phyloP scores from a whole-genome alignment of 1,140 invertebrate species.

The Drosophila oshimai region DNA sequence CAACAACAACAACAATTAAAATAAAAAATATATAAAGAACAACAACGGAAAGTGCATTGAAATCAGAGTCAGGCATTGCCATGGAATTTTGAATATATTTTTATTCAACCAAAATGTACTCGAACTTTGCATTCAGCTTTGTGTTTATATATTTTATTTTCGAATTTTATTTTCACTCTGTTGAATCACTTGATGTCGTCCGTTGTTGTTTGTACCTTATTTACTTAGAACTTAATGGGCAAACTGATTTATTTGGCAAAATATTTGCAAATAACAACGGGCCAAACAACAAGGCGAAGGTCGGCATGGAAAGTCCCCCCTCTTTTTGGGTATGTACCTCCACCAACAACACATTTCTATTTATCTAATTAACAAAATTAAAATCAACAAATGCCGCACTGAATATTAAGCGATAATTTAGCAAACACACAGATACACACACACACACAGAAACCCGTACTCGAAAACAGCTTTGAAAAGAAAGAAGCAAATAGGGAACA shows the following conservation, averaged over 20 bases:
- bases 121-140: slow-evolving; percentile 43
- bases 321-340: too few relatives aligned
- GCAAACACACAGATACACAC: slow-evolving; percentile 38
- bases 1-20: neutral
- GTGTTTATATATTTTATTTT: neutral
- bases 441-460: neutral
- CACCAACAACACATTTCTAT: slow-evolving; percentile 42
- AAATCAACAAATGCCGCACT: slow-evolving; percentile 53
- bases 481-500: slow-evolving; percentile 31
- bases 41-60: slow-evolving; percentile 56
- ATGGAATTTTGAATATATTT: slow-evolving; percentile 48
- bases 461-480: slow-evolving; percentile 50
- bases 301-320: slow-evolving; percentile 4
- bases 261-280: slow-evolving; percentile 26
- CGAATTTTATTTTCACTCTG: slow-evolving; percentile 16
- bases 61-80: slow-evolving; percentile 52
- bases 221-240: slow-evolving; percentile 54
- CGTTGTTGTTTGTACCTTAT: slow-evolving; percentile 29
- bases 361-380: slow-evolving; percentile 72
- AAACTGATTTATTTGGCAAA: slow-evolving; percentile 51
- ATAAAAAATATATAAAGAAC: neutral
- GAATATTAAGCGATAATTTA: slow-evolving; percentile 66
- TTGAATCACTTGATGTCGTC: neutral
- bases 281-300: slow-evolving; percentile 19
- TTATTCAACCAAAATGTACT: slow-evolving; percentile 37